Percentiles rank a stretch among this genome's conserved stretches.
phyloP scores from a whole-genome alignment of 2,797 vertebrate species.

The Myotis vivesi region DNA sequence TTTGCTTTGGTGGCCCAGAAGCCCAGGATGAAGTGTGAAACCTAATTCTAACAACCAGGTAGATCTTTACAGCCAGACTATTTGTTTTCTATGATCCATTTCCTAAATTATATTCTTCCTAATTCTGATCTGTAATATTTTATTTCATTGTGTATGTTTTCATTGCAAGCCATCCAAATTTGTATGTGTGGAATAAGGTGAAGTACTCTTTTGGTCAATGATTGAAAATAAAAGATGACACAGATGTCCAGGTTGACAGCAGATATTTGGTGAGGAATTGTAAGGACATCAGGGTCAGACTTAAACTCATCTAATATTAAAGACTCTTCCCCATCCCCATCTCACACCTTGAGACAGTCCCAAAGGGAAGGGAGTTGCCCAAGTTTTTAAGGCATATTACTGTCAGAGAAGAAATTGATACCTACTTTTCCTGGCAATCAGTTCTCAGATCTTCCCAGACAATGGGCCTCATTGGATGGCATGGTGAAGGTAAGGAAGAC shows the following conservation, averaged over 20 bases:
- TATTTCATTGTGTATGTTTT: background rate
- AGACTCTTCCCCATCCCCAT: background rate
- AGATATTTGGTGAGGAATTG: background rate
- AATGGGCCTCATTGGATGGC: background rate
- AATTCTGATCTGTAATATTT: background rate
- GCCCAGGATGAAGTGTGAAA: background rate
- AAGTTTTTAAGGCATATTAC: background rate
- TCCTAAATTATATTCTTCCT: background rate
- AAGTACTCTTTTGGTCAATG: background rate
- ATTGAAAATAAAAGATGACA: background rate
- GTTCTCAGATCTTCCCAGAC: background rate
- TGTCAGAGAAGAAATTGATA: background rate
- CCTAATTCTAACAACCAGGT: background rate
- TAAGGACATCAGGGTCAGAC: background rate
- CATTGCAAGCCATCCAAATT: background rate
- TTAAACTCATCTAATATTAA: background rate
- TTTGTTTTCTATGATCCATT: background rate
- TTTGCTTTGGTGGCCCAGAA: slow-evolving; percentile 34
- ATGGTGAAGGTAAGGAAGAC: background rate
- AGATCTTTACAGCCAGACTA: background rate
- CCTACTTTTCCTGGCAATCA: background rate
- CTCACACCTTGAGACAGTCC: background rate
- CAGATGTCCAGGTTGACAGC: background rate
- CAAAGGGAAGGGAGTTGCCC: background rate
- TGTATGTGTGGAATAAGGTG: background rate